Base-by-base conservation (phyloP, 2,797 vertebrate genomes). In the Anas capensis region DNA sequence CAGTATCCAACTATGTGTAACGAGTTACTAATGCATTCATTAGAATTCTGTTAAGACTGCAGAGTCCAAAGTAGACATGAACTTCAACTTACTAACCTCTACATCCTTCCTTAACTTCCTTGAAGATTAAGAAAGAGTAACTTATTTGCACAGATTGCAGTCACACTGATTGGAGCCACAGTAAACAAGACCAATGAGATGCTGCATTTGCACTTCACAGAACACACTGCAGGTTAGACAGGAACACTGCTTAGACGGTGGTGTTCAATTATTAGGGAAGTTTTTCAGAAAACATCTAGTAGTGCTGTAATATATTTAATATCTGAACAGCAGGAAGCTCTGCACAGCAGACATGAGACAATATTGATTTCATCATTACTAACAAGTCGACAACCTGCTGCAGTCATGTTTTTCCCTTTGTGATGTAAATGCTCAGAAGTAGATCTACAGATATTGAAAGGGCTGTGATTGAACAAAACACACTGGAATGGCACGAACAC, bases 81-180 rank as follows among this genome's bases (percentile, higher is more conserved):
- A 80, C 65, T 85, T 92, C 65, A 83, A 12, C 29, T 87, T 64
- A 46, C 19, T 86, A 48, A 69, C 48, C 53, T 86, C 76, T 49
- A 54, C 29, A 26, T 54, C 62, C 79, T 78, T 85, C 33, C 79
- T 86, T 73, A 51, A 54, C 76, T 83, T 73, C 75, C 57, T 51
- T 58, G 77, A 75, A 33, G 69, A 58, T 75, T 54, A 46, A 84
- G 51, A 54, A 89, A 92, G 54, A 23, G 73, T 56, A 29, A 18
- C 40, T 65, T 89, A 66, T 66, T 72, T 88, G 61, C 62, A 81
- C 31, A 61, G 73, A 42, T 11, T 18, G n/a, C 68, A 85, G 60
- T 53, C 71, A 78, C 48, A 76, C 42, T 1, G 0, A 73, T 26
- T 26, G 29, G 10, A 54, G 46, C 9, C 58, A 82, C 44, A 34